These are phyloP conservation scores for Agrotis puta DNA, from an alignment of 2,888 invertebrate genomes.

Conservation along the genomic window DNA sequence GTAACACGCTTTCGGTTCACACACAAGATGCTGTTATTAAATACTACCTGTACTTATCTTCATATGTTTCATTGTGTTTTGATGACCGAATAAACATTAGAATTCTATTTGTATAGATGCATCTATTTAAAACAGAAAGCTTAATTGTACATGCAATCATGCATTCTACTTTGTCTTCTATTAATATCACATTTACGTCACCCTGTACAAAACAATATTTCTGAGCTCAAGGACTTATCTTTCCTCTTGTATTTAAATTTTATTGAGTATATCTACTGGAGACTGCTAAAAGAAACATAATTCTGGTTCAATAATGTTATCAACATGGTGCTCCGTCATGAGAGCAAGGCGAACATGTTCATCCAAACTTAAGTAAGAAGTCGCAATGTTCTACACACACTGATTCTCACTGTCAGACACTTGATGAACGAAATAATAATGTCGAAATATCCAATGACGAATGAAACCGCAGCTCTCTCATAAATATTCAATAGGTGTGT, in stretches of 20 bases:
- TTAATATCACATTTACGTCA: constrained; percentile 36
- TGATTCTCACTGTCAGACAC: constrained; percentile 73
- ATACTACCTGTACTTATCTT: constrained; percentile 47
- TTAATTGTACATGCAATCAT: constrained; percentile 4
- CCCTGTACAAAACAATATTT: constrained; percentile 4
- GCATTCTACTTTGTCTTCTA: constrained; percentile 24
- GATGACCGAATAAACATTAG: constrained; percentile 8
- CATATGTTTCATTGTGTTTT: constrained; percentile 20
- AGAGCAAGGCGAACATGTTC: constrained; percentile 77
- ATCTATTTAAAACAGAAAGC: constrained; percentile 38
- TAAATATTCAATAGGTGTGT: constrained; percentile 83
- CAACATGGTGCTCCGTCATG: constrained; percentile 36
- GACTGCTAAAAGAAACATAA: constrained; percentile 41
- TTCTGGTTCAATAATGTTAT: constrained; percentile 46
- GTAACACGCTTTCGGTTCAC: constrained; percentile 73
- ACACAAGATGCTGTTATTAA: constrained; percentile 48
- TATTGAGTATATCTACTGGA: constrained; percentile 25
- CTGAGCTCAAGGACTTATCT: constrained; percentile 17
- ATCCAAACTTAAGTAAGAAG: constrained; percentile 79
- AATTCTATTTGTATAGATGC: constrained; percentile 21
- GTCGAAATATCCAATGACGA: constrained; percentile 77
- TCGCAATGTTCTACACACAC: constrained; percentile 75
- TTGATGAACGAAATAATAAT: constrained; percentile 79
- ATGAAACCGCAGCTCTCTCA: constrained; percentile 77
- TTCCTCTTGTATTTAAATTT: constrained; percentile 33